Base-by-base conservation (phyloP, 2,113 vertebrate species). In the Aphyosemion australe region DNA sequence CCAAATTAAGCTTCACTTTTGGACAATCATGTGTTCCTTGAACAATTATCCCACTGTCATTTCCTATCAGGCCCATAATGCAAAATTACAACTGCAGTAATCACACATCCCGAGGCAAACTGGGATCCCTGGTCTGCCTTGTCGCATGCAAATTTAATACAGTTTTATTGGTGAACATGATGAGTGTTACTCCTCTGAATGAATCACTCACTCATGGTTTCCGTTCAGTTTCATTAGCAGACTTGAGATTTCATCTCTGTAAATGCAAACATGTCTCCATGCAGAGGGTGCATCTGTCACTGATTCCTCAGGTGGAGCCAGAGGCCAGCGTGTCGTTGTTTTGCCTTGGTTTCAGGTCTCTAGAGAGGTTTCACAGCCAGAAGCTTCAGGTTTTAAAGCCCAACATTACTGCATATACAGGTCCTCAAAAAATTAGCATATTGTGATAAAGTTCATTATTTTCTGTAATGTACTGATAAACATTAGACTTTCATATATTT, bases 101-200 rank as follows among this genome's bases (percentile, higher is more conserved):
- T 84, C 49, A 74, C 72, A 69, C 47, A 58, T 71, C 81, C 74
- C 7, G 19, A 18, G 69, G 74, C 65, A 48, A 69, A 64, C 50
- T 14, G 52, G 50, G 64, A 39, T 74, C 64, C 48, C 59, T 43
- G 57, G n/a, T 39, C 62, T 26, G 57, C 68, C 66, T 12, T 63
- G 55, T 78, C 73, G 14, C 67, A 64, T 71, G 46, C 61, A 69
- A 61, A 52, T 78, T 76, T 66, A 76, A 78, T 68, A n/a, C 18
- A 19, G 54, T 71, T 76, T 84, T 58, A 72, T 42, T 53, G 57
- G 41, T 41, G 52, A 48, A 58, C 72, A 64, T 18, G 19, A 52
- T 39, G 39, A 72, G 39, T 4, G 45, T 64, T 21, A 15, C 46
- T 62, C 56, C 12, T 62, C 43, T 37, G 15, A 66, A 53, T 69